These are phyloP conservation scores for Rosalia funebris DNA, from an alignment of 2,888 invertebrate species.

Conservation along the genomic window DNA sequence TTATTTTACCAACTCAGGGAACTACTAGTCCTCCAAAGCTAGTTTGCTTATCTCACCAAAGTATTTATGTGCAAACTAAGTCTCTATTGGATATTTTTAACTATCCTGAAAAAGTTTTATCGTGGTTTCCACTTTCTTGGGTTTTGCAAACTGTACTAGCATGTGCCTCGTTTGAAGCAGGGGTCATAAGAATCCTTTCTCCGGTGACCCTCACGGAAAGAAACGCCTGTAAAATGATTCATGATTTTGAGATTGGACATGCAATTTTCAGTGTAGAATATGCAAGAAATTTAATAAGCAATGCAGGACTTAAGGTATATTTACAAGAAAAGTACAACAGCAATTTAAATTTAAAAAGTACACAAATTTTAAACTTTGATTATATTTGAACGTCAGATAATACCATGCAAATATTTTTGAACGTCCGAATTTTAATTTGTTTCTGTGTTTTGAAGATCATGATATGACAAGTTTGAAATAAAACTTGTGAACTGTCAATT, in stretches of 20 bases:
- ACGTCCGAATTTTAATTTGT: no score
- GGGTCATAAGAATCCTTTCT: slow-evolving; percentile 47
- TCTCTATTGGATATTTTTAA: slow-evolving; percentile 46
- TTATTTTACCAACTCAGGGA: slow-evolving; percentile 55
- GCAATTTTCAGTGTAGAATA: slow-evolving; percentile 52
- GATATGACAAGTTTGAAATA: no score
- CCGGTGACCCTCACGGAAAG: slow-evolving; percentile 51
- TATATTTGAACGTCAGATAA: no score
- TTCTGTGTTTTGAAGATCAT: no score
- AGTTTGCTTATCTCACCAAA: slow-evolving; percentile 55
- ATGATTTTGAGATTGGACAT: slow-evolving; percentile 54
- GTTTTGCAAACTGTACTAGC: slow-evolving; percentile 50
- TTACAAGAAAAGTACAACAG: no score
- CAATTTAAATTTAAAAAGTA: no score
- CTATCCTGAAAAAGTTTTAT: slow-evolving; percentile 49
- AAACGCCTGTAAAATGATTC: slow-evolving; percentile 53
- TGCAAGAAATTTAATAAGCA: slow-evolving; percentile 49
- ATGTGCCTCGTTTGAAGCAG: slow-evolving; percentile 51
- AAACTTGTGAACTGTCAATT: no score
- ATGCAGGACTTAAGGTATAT: slow-evolving; percentile 53
- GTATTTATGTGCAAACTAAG: slow-evolving; percentile 47
- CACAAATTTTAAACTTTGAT: no score
- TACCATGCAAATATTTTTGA: no score
- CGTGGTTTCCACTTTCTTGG: slow-evolving; percentile 55
- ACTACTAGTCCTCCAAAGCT: slow-evolving; percentile 50